Evolutionary conservation across 2,113 vertebrate species (phyloP).

Genomic region (Erythrocercus mccallii): DNA sequence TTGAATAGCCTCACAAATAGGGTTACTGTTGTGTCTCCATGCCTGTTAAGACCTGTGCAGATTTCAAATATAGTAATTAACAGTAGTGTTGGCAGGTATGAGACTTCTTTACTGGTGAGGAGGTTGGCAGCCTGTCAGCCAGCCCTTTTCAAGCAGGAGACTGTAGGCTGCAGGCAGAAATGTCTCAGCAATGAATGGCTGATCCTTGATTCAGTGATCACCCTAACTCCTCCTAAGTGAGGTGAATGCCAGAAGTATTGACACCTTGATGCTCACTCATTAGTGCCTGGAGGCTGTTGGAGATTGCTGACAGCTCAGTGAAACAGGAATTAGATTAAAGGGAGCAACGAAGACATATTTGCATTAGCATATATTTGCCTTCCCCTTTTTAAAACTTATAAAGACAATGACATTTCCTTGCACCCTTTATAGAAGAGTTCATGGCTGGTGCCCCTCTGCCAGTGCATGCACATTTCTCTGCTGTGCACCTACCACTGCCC

Average conservation of each 20-base stretch:
- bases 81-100: background rate
- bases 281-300: conserved; percentile 27
- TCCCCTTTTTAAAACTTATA: background rate
- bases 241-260: conserved; percentile 51
- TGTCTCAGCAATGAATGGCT: background rate
- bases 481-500: background rate
- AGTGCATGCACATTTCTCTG: background rate
- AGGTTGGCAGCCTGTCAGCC: background rate
- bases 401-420: background rate
- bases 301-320: background rate
- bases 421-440: background rate
- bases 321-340: background rate
- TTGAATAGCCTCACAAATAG: background rate
- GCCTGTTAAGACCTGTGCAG: background rate
- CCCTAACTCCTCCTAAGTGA: conserved; percentile 49
- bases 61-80: background rate
- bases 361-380: background rate
- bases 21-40: background rate
- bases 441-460: background rate
- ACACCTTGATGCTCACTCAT: conserved; percentile 37
- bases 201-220: conserved; percentile 12
- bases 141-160: background rate
- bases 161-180: conserved; percentile 17
- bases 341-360: background rate
- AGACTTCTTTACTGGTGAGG: background rate